A percentile compares a stretch with the other conserved stretches of the same genome.
phyloP scores from a whole-genome alignment of 2,797 vertebrate species.

The Anguilla megastoma region DNA sequence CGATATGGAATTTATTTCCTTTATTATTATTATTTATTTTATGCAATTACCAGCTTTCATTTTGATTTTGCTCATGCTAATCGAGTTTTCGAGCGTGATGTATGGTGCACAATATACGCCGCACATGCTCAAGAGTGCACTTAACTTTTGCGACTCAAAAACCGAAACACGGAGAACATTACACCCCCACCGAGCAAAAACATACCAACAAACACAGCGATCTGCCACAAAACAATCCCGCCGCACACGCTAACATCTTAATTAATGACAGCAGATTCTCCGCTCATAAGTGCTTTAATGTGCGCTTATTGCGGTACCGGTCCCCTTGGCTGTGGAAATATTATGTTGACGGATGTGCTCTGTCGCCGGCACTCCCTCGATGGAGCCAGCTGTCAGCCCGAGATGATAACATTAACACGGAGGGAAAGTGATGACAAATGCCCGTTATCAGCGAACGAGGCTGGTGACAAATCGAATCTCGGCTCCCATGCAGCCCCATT shows the following conservation, averaged over 20 bases:
- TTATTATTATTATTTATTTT: conserved; percentile 8
- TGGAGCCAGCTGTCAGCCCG: conserved; percentile 73
- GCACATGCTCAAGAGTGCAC: conserved; percentile 11
- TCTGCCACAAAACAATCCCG: conserved; percentile 53
- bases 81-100: neutral
- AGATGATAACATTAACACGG: conserved; percentile 80
- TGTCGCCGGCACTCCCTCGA: conserved; percentile 71
- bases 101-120: neutral
- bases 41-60: conserved; percentile 3
- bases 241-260: conserved; percentile 67
- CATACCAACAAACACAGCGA: conserved; percentile 56
- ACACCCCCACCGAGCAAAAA: conserved; percentile 39
- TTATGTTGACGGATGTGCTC: conserved; percentile 75
- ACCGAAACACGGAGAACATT: conserved; percentile 7
- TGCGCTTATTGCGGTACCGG: conserved; percentile 62
- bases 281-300: conserved; percentile 65
- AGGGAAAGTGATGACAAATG: conserved; percentile 85
- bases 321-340: conserved; percentile 74
- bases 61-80: neutral
- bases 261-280: conserved; percentile 69
- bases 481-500: conserved; percentile 78
- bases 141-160: conserved; percentile 13
- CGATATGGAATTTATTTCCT: neutral
- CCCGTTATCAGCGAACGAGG: conserved; percentile 86
- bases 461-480: conserved; percentile 82